A percentile compares a stretch with the other conserved stretches of the same genome.
Evolutionary conservation across 2,113 vertebrate genomes (phyloP).

Genomic region (Ptilorrhoa leucosticta): DNA sequence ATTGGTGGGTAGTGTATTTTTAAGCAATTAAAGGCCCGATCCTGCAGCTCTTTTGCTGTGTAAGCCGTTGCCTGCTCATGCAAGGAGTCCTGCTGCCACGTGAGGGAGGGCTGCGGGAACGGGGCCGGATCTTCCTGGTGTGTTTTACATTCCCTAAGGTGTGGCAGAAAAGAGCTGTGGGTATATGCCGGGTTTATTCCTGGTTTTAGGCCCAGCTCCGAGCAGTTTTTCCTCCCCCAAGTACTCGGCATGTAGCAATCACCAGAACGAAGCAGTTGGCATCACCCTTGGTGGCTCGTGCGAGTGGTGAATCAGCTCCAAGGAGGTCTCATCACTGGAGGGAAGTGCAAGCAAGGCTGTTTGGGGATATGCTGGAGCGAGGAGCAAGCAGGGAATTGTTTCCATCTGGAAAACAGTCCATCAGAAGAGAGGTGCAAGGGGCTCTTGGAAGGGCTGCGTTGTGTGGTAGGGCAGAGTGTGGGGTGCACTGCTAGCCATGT

Average conservation of each 20-base stretch:
- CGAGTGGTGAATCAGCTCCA: fast-evolving
- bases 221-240: background rate
- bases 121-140: background rate
- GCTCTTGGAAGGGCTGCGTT: background rate
- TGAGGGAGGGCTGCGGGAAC: background rate
- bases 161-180: background rate
- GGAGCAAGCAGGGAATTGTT: background rate
- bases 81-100: background rate
- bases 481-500: fast-evolving
- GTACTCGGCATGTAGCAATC: no score
- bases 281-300: fast-evolving
- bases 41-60: background rate
- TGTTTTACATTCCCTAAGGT: background rate
- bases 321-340: background rate
- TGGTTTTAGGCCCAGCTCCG: background rate
- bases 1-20: constrained; percentile 76
- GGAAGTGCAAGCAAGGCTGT: background rate
- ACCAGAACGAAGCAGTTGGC: background rate
- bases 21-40: constrained; percentile 63
- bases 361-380: background rate
- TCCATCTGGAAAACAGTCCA: background rate
- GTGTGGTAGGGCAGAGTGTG: no score
- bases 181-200: fast-evolving
- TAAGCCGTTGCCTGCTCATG: background rate
- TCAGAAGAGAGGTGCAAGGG: background rate